Percentiles rank a stretch among this genome's conserved stretches.
These are phyloP conservation scores for Athripsodes cinereus DNA, from an alignment of 2,888 invertebrate genomes.

Conservation along the genomic window DNA sequence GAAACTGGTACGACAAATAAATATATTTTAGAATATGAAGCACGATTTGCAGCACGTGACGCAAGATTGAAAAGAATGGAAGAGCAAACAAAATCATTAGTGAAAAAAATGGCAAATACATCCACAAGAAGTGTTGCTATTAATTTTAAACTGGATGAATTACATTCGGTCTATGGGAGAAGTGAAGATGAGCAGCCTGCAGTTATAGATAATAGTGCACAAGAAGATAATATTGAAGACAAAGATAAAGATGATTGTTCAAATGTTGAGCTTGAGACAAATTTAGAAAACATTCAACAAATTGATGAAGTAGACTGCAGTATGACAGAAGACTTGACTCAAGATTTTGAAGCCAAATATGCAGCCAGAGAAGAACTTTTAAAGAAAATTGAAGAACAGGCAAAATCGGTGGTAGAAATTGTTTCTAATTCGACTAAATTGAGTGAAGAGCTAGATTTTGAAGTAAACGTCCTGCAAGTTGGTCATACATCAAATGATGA, in stretches of 20 bases:
- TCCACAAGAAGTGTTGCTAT: slow-evolving; percentile 65
- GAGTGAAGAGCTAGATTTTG: slow-evolving; percentile 63
- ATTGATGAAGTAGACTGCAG: background rate
- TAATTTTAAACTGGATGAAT: slow-evolving; percentile 64
- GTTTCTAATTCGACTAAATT: slow-evolving; percentile 68
- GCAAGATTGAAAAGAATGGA: slow-evolving; percentile 65
- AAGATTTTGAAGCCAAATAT: slow-evolving; percentile 54
- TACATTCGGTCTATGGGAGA: slow-evolving; percentile 65
- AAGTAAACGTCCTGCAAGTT: slow-evolving; percentile 70
- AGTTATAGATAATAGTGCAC: background rate
- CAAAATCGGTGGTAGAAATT: slow-evolving; percentile 68
- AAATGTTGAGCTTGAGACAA: too few species aligned
- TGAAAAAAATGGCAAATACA: slow-evolving; percentile 69
- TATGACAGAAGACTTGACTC: slow-evolving; percentile 27
- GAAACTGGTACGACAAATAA: background rate
- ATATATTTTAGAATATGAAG: slow-evolving; percentile 46
- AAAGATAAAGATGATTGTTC: background rate
- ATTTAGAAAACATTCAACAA: background rate
- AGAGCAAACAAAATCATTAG: slow-evolving; percentile 73
- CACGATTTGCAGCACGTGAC: slow-evolving; percentile 60
- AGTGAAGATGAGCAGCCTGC: slow-evolving; percentile 17
- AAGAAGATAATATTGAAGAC: background rate
- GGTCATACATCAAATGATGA: slow-evolving; percentile 55
- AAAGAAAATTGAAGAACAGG: slow-evolving; percentile 72
- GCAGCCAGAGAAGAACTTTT: slow-evolving; percentile 62